Conservation (phyloP, 2,888 invertebrate genomes). For the Tenthredo mesomela region DNA sequence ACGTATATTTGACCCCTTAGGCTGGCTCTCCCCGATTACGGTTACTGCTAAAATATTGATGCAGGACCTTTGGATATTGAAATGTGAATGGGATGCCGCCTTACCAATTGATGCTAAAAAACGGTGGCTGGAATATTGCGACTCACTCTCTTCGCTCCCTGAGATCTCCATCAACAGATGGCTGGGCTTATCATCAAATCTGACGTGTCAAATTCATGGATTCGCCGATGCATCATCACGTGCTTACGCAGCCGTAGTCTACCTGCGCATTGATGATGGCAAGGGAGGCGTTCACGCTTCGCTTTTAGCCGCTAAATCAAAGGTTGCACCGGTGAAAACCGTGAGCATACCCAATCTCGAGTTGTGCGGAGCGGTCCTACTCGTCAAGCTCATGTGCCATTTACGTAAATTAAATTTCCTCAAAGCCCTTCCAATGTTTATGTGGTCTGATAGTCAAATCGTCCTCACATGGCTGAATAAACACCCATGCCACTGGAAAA, state of each 20-base stretch:
- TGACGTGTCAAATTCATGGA: constrained; percentile 14
- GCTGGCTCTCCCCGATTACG: constrained; percentile 27
- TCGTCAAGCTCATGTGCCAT: constrained; percentile 9
- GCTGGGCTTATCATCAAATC: background rate
- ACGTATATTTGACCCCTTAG: constrained; percentile 26
- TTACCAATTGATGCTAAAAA: background rate
- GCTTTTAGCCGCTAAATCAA: background rate
- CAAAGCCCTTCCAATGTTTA: background rate
- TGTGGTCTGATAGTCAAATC: constrained; percentile 33
- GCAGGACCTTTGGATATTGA: constrained; percentile 25
- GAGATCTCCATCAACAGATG: background rate
- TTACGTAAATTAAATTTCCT: background rate
- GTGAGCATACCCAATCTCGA: constrained; percentile 24
- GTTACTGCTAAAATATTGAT: constrained; percentile 13
- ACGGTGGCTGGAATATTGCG: background rate
- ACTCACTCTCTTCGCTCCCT: background rate
- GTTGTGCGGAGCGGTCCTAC: constrained; percentile 24
- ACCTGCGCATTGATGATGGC: background rate
- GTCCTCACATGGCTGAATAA: constrained; percentile 21
- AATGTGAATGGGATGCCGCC: background rate
- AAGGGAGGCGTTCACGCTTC: background rate
- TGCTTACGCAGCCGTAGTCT: constrained; percentile 16
- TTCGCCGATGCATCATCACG: constrained; percentile 13
- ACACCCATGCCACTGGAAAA: constrained; percentile 31
- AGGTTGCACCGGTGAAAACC: constrained; percentile 30